A percentile compares a stretch with the other conserved stretches of the same genome.
Conservation (phyloP, 1,140 invertebrate species). For the Ostrea edulis region DNA sequence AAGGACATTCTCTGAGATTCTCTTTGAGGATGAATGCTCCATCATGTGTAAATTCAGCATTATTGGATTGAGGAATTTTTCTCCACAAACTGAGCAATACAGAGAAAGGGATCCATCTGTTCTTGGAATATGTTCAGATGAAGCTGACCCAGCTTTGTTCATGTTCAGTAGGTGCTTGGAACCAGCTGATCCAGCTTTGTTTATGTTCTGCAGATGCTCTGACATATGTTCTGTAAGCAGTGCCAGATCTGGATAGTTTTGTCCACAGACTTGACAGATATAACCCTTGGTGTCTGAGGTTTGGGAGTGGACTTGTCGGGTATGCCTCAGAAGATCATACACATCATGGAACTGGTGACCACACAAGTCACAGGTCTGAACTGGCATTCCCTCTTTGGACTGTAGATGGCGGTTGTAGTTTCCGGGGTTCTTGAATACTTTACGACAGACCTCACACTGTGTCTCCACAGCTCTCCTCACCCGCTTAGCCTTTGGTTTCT, state of each 20-base stretch:
- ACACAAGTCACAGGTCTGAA: constrained; percentile 18
- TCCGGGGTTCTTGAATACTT: neutral
- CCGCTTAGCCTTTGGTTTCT: neutral
- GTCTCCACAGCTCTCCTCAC: neutral
- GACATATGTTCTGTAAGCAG: neutral
- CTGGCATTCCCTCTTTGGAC: constrained; percentile 23
- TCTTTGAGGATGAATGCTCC: neutral
- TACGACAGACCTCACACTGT: constrained; percentile 21
- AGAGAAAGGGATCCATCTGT: neutral
- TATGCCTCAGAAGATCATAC: neutral
- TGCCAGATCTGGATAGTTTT: neutral
- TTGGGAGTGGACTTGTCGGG: constrained; percentile 6
- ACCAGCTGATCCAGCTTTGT: neutral
- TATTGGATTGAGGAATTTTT: neutral
- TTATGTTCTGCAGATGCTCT: neutral
- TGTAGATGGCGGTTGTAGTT: constrained; percentile 6
- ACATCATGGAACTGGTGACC: constrained; percentile 5
- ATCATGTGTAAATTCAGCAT: neutral
- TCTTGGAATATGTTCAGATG: neutral
- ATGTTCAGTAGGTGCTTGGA: neutral
- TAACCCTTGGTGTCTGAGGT: constrained; percentile 11
- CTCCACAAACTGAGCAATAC: neutral
- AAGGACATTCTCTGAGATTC: neutral
- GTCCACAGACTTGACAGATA: neutral
- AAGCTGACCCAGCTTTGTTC: neutral